These are phyloP conservation scores for Takifugu flavidus DNA, from an alignment of 2,113 vertebrate species.

Conservation along the genomic window DNA sequence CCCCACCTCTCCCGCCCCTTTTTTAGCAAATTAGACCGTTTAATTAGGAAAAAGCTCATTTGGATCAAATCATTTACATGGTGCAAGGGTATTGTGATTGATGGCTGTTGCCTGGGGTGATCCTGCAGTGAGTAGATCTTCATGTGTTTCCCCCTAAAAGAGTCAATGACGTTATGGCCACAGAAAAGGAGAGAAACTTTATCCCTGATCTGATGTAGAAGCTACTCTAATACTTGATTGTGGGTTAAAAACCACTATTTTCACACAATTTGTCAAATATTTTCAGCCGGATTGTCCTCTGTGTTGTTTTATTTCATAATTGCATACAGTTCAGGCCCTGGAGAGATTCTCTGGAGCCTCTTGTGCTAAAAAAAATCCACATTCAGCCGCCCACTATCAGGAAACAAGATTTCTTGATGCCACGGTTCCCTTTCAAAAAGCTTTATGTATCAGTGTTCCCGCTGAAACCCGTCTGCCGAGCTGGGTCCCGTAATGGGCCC, in stretches of 20 bases:
- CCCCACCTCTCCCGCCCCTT: slow-evolving; percentile 63
- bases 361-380: slow-evolving; percentile 14
- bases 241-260: slow-evolving; percentile 11
- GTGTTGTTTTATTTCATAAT: slow-evolving; percentile 29
- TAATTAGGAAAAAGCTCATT: slow-evolving; percentile 78
- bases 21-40: slow-evolving; percentile 71
- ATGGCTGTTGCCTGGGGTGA: slow-evolving; percentile 74
- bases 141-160: slow-evolving; percentile 30
- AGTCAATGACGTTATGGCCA: slow-evolving; percentile 49
- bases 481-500: slow-evolving; percentile 40
- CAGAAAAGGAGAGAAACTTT: slow-evolving; percentile 40
- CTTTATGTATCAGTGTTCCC: slow-evolving; percentile 38
- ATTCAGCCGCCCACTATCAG: slow-evolving; percentile 32
- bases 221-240: neutral
- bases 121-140: slow-evolving; percentile 32
- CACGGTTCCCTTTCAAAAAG: slow-evolving; percentile 49
- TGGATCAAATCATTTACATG: slow-evolving; percentile 77
- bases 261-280: slow-evolving; percentile 23
- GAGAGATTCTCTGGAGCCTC: slow-evolving; percentile 43
- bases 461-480: slow-evolving; percentile 26
- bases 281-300: slow-evolving; percentile 1
- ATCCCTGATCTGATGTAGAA: neutral
- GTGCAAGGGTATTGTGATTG: slow-evolving; percentile 75
- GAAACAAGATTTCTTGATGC: slow-evolving; percentile 63
- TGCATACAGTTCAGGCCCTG: slow-evolving; percentile 17